These are phyloP conservation scores for Heliconius charithonia DNA, from an alignment of 2,888 invertebrate genomes.

Conservation along the genomic window DNA sequence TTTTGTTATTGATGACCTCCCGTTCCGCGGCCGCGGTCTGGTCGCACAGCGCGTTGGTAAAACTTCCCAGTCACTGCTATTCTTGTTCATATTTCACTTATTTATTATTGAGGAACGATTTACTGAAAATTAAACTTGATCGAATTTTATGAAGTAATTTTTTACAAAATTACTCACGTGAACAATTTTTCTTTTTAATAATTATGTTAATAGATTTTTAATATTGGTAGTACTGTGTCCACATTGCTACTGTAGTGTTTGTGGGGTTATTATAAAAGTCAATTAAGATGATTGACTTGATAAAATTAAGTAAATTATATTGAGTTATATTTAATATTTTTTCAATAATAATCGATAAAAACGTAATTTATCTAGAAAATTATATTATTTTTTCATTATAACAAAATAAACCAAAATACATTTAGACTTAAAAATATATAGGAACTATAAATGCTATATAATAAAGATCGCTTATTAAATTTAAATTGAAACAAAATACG, in stretches of 20 bases:
- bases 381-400: not conserved
- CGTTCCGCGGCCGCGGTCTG: slow-evolving; percentile 67
- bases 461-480: not conserved
- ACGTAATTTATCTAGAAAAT: not conserved
- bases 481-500: not conserved
- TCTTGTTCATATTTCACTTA: slow-evolving; percentile 65
- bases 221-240: not conserved
- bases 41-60: slow-evolving; percentile 69
- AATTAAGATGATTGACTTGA: slow-evolving; percentile 7
- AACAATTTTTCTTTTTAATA: not conserved
- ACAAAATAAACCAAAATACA: not conserved
- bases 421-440: slow-evolving; percentile 8
- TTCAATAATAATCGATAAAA: not conserved
- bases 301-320: not conserved
- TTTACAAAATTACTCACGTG: not conserved
- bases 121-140: slow-evolving; percentile 43
- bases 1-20: slow-evolving; percentile 80
- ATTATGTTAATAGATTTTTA: slow-evolving; percentile 15
- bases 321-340: too few species aligned
- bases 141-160: slow-evolving; percentile 33
- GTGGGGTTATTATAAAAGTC: not conserved
- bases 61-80: slow-evolving; percentile 68
- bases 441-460: not conserved
- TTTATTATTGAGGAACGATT: slow-evolving; percentile 56
- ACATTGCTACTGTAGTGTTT: not conserved